phyloP scores from a whole-genome alignment of 2,113 vertebrate genomes.

The Lepidothrix coronata region DNA sequence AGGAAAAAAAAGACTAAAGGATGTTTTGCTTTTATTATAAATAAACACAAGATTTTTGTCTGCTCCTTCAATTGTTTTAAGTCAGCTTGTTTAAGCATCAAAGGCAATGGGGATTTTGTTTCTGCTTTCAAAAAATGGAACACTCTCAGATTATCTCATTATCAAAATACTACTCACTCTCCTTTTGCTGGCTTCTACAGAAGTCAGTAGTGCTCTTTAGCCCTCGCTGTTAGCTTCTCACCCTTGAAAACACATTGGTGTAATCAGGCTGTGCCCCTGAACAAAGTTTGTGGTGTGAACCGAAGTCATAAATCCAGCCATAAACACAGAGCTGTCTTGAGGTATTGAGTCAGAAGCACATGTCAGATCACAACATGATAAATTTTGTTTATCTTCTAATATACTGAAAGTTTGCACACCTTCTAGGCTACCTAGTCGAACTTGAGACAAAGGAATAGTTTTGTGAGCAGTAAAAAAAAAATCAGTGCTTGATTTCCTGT shows the following conservation, averaged over 20 bases:
- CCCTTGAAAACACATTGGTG: fast-evolving
- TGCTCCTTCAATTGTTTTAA: neutral
- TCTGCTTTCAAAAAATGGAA: neutral
- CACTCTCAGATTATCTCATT: neutral
- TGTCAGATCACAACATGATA: neutral
- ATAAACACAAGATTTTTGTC: neutral
- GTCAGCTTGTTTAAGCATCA: neutral
- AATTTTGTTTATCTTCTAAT: neutral
- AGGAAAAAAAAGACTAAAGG: neutral
- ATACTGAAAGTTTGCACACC: neutral
- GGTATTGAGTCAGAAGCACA: neutral
- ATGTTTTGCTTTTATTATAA: neutral
- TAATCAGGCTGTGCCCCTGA: neutral
- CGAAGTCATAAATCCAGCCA: neutral
- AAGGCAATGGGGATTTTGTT: neutral
- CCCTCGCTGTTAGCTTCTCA: neutral
- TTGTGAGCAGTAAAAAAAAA: neutral
- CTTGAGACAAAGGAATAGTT: neutral
- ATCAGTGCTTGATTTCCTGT: neutral
- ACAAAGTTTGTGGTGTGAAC: neutral
- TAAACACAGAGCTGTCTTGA: neutral
- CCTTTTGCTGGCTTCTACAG: neutral
- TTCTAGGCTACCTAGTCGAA: neutral
- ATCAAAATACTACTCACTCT: neutral
- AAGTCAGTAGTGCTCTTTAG: neutral